These are phyloP conservation scores for Prorops nasuta DNA, from an alignment of 1,140 invertebrate species.

Conservation along the genomic window DNA sequence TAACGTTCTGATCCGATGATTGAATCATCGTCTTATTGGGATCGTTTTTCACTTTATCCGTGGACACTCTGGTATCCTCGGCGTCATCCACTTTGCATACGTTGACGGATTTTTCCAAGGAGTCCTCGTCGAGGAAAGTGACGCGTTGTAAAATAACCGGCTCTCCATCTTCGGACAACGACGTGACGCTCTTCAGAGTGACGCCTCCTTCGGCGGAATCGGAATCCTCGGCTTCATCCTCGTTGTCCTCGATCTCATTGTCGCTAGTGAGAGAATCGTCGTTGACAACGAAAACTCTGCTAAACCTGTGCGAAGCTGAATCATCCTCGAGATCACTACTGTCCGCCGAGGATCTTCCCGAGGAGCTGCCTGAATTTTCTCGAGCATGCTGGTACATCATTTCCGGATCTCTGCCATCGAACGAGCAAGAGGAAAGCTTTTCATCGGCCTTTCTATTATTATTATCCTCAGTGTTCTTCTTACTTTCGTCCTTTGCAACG, in stretches of 20 bases:
- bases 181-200: conserved; percentile 32
- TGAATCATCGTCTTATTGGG: too few relatives aligned
- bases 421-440: conserved; percentile 17
- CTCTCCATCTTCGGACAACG: conserved; percentile 36
- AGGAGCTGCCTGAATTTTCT: conserved; percentile 56
- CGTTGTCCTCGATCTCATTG: conserved; percentile 57
- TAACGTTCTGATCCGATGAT: too few relatives aligned
- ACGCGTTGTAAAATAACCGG: conserved; percentile 42
- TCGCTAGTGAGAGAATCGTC: conserved; percentile 66
- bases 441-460: conserved; percentile 6
- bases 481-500: not conserved
- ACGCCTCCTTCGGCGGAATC: conserved; percentile 34
- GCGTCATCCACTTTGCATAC: too few relatives aligned
- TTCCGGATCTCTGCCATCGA: conserved; percentile 19
- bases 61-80: too few relatives aligned
- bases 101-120: too few relatives aligned
- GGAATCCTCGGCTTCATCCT: conserved; percentile 42
- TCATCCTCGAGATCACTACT: conserved; percentile 65
- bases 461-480: conserved; percentile 7
- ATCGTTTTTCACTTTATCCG: too few relatives aligned
- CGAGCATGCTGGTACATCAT: conserved; percentile 43
- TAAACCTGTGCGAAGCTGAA: conserved; percentile 67
- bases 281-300: conserved; percentile 73
- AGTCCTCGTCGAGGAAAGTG: conserved; percentile 39
- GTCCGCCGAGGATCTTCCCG: conserved; percentile 61